Evolutionary conservation across 2,888 invertebrate genomes (phyloP).

Genomic region (Eudemis profundana): DNA sequence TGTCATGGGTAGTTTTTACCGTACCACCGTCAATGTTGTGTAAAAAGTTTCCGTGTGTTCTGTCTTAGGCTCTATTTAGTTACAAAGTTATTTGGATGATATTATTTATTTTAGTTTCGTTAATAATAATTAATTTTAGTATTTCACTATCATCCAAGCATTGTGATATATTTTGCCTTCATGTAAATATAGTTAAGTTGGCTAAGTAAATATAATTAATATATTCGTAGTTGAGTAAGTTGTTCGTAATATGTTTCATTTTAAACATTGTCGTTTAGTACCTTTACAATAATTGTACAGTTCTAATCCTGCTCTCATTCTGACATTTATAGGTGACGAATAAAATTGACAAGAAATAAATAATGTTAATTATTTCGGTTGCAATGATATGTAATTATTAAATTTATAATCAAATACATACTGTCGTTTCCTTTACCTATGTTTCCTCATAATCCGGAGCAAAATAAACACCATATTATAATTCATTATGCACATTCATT

Average conservation of each 20-base stretch:
- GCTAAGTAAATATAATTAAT: constrained; percentile 25
- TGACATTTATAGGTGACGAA: constrained; percentile 10
- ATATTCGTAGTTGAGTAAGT: background rate
- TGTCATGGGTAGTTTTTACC: no score
- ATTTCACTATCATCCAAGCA: constrained; percentile 54
- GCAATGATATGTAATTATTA: constrained; percentile 27
- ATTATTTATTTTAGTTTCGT: constrained; percentile 21
- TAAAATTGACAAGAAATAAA: constrained; percentile 14
- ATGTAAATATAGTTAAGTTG: constrained; percentile 49
- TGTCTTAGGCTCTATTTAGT: background rate
- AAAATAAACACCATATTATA: constrained; percentile 53
- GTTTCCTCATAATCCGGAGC: background rate
- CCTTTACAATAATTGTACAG: constrained; percentile 17
- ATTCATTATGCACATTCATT: constrained; percentile 73
- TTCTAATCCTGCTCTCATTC: constrained; percentile 3
- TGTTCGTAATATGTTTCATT: constrained; percentile 2
- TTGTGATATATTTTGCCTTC: constrained; percentile 65
- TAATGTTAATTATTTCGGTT: constrained; percentile 28
- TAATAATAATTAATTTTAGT: constrained; percentile 45
- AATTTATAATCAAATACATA: constrained; percentile 21
- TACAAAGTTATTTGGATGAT: constrained; percentile 16
- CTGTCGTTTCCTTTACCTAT: constrained; percentile 17
- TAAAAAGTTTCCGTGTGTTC: no score
- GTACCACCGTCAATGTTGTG: no score
- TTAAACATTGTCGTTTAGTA: constrained; percentile 1